Conservation (phyloP, 2,797 vertebrate species). For the Hipposideros larvatus region DNA sequence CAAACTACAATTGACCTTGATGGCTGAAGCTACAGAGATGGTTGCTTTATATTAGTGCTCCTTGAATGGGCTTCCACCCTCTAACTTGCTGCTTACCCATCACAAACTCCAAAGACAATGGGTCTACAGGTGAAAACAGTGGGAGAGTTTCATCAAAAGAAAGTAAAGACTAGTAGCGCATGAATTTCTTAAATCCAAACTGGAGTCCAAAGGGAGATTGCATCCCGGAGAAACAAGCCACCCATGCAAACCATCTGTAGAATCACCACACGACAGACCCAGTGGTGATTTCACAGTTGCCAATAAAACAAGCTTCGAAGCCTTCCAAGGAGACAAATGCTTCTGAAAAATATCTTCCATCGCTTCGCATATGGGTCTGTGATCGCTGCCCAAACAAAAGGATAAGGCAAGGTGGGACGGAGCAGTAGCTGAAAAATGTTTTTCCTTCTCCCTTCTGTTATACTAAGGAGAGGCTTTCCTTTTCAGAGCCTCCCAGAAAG, state of each 20-base stretch:
- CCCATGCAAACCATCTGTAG: constrained; percentile 86
- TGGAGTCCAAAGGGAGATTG: constrained; percentile 82
- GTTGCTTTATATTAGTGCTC: neutral
- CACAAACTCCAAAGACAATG: constrained; percentile 52
- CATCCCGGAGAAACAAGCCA: constrained; percentile 81
- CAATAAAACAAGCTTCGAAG: constrained; percentile 83
- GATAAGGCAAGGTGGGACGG: constrained; percentile 46
- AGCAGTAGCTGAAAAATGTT: constrained; percentile 11
- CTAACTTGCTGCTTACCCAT: constrained; percentile 15
- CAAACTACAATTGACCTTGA: neutral
- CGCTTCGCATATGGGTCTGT: constrained; percentile 60
- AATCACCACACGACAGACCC: constrained; percentile 84
- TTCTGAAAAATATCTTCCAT: constrained; percentile 80
- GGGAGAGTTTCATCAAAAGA: constrained; percentile 78
- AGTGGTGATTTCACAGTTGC: constrained; percentile 86
- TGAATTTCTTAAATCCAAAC: constrained; percentile 82
- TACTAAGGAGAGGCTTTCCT: neutral
- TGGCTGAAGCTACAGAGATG: neutral
- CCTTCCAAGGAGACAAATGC: constrained; percentile 83
- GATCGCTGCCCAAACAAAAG: constrained; percentile 76
- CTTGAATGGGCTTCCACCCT: neutral
- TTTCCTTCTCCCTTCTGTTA: constrained; percentile 52
- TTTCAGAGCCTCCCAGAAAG: constrained; percentile 4
- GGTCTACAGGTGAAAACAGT: constrained; percentile 67
- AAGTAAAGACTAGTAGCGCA: constrained; percentile 79